phyloP scores from a whole-genome alignment of 2,888 invertebrate species.

The Amiota communis region DNA sequence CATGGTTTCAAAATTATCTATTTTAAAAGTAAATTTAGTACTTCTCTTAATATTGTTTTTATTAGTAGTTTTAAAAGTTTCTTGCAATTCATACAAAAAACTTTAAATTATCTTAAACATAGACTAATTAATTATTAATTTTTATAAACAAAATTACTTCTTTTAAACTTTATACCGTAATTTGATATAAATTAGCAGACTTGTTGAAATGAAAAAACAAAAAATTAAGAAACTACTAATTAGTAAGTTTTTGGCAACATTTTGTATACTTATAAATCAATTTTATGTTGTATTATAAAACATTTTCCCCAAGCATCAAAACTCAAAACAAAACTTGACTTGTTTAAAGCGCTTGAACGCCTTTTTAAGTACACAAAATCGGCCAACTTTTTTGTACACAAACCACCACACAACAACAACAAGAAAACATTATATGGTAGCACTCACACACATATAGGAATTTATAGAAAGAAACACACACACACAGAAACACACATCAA shows the following conservation, averaged over 20 bases:
- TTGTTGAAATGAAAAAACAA: not conserved
- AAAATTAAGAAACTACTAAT: not conserved
- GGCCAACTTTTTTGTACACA: not conserved
- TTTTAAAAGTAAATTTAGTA: no score
- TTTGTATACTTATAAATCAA: not conserved
- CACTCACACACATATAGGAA: not conserved
- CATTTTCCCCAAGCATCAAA: not conserved
- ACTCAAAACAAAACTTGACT: constrained; percentile 15
- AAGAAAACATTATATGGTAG: not conserved
- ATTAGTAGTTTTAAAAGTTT: no score
- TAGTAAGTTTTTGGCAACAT: not conserved
- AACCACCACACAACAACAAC: not conserved
- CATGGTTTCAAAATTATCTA: no score
- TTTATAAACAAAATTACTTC: no score
- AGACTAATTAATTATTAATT: no score
- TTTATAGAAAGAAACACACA: not conserved
- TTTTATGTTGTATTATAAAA: not conserved
- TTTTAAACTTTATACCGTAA: no score
- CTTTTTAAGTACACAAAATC: constrained; percentile 12
- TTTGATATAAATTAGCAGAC: not conserved
- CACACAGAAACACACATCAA: constrained; percentile 37
- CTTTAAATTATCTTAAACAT: no score
- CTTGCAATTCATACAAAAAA: no score
- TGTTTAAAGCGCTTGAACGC: constrained; percentile 13
- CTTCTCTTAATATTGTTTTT: no score